Evolutionary conservation across 2,113 vertebrate species (phyloP), one percentile per base, ranked within the genome.

Genomic region (Gila orcuttii): DNA sequence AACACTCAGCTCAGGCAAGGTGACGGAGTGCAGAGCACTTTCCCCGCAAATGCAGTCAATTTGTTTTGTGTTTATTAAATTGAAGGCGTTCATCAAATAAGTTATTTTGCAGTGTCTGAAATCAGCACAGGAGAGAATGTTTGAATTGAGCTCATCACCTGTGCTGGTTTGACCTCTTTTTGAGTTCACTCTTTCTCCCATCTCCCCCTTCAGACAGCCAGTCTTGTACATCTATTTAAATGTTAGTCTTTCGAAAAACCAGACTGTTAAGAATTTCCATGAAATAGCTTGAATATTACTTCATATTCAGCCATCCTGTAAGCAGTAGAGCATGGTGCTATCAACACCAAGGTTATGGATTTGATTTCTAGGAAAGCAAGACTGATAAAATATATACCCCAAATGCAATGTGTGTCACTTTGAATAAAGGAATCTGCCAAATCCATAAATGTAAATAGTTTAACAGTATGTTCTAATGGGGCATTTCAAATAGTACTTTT

Each of bases 21-120:
- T 81, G 7, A 64, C 39, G 13, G 4, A 80, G 78, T 64, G 59
- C 59, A 19, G 39, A 81, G 59, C 17, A 62, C 57, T 64, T 64
- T 80, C 39, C 60, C 78, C n/a, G 19, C 31, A 36, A 45, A 42
- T 64, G n/a, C 78, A 64, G 13, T 62, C 39, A 28, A 42, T 81
- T 81, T 66, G 39, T 81, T 66, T 80, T 10, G 39, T 59, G 79
- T 64, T 81, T 28, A 64, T 64, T 81, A 28, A 81, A 47, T 3
- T 81, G 79, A 47, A 81, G 59, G 39, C 8, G 21, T 31, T 64
- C 39, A 64, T 64, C 59, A 47, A 64, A 80, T 47, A 42, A 66
- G 78, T 64, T 23, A 0, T 64, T 31, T 80, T 62, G 3, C 23
- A 47, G n/a, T 66, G 13, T 10, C 42, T 47, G 15, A 66, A 33